Evolutionary conservation across 2,113 vertebrate genomes (phyloP).

Genomic region (Atherinomorus stipes): DNA sequence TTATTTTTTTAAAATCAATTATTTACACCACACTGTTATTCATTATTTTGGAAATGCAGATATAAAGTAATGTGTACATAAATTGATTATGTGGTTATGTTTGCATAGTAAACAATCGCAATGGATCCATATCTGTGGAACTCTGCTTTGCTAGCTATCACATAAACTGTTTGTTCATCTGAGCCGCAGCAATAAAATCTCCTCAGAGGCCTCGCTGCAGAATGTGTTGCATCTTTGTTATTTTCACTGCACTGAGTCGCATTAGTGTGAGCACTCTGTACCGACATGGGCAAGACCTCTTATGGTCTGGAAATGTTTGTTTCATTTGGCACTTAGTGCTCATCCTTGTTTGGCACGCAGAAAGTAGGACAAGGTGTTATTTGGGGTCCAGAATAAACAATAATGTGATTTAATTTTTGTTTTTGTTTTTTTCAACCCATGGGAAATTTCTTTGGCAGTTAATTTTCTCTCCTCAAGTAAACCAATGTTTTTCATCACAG

Average conservation of each 20-base stretch:
- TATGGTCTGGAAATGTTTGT: slow-evolving; percentile 65
- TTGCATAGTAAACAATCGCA: not conserved
- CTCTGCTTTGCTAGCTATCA: not conserved
- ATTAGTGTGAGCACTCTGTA: slow-evolving; percentile 13
- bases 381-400: slow-evolving; percentile 10
- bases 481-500: not conserved
- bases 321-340: slow-evolving; percentile 31
- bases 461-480: not conserved
- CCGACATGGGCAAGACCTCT: slow-evolving; percentile 33
- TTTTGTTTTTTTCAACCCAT: not conserved
- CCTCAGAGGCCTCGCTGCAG: slow-evolving; percentile 31
- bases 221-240: slow-evolving; percentile 42
- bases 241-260: slow-evolving; percentile 38
- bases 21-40: too few species aligned
- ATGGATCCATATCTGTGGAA: not conserved
- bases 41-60: too few species aligned
- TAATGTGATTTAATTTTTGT: not conserved
- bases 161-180: slow-evolving; percentile 19
- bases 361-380: slow-evolving; percentile 1
- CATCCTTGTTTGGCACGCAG: slow-evolving; percentile 29
- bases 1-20: too few species aligned
- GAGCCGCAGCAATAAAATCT: slow-evolving; percentile 16
- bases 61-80: not conserved
- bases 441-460: not conserved
- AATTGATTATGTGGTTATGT: not conserved